Percentiles rank a stretch among this genome's conserved stretches.
phyloP scores from a whole-genome alignment of 2,888 invertebrate genomes.

The Imbricaverruca yamaguchii region DNA sequence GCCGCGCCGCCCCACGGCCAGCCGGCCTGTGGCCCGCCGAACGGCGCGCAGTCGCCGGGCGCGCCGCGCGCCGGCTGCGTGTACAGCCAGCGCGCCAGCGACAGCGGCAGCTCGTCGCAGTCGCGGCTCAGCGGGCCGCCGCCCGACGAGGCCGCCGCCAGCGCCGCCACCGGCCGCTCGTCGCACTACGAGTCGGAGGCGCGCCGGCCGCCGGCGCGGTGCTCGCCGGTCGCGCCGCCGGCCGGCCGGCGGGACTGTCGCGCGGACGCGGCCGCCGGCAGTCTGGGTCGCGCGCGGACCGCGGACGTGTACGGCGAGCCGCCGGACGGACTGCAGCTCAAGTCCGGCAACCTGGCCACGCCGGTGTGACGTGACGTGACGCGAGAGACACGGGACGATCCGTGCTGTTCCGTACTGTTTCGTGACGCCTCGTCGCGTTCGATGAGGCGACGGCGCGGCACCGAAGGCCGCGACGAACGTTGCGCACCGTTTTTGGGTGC shows the following conservation, averaged over 20 bases:
- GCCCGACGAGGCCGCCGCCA: background rate
- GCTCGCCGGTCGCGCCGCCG: no score
- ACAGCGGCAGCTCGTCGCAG: background rate
- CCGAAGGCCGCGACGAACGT: background rate
- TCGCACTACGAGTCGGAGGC: background rate
- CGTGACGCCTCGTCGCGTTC: no score
- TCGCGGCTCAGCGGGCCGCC: background rate
- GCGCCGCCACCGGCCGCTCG: background rate
- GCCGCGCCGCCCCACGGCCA: no score
- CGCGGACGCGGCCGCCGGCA: background rate
- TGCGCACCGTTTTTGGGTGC: no score
- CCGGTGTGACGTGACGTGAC: background rate
- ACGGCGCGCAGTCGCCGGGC: no score
- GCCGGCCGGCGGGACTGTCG: no score
- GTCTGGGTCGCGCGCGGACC: background rate
- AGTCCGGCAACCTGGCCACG: background rate
- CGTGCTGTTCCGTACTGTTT: no score
- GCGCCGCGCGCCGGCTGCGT: no score
- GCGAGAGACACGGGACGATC: background rate
- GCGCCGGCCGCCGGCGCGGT: no score
- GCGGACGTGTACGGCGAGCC: no score
- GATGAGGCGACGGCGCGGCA: background rate
- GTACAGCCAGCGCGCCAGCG: background rate
- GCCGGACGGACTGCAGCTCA: background rate
- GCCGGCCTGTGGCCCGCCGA: no score